Percentiles rank a stretch among this genome's conserved stretches.
Evolutionary conservation across 1,140 invertebrate species (phyloP).

Genomic region (Musca domestica): DNA sequence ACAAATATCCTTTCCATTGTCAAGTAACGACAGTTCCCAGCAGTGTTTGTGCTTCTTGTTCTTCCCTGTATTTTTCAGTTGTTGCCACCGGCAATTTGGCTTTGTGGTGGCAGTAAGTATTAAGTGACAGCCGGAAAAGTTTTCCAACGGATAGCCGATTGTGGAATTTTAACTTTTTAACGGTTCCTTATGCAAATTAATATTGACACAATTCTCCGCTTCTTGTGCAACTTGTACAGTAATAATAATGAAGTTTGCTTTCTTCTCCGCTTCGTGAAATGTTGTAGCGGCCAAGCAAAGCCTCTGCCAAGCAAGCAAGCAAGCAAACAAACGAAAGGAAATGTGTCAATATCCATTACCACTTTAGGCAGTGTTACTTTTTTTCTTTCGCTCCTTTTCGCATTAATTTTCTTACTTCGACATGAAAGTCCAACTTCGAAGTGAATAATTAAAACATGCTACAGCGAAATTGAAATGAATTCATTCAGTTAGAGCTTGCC

Average conservation of each 20-base stretch:
- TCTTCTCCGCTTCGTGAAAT: background rate
- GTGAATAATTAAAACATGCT: conserved; percentile 14
- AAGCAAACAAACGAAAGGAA: background rate
- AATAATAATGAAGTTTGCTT: conserved; percentile 15
- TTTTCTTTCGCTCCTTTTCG: background rate
- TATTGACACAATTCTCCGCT: conserved; percentile 12
- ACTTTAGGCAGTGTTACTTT: background rate
- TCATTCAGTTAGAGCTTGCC: too few relatives aligned
- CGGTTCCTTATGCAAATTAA: conserved; percentile 19
- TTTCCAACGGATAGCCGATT: conserved; percentile 3
- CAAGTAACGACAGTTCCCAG: background rate
- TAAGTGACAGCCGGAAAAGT: conserved; percentile 15
- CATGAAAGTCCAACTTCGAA: background rate
- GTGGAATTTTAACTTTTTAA: conserved; percentile 5
- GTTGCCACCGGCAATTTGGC: conserved; percentile 10
- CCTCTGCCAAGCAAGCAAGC: background rate
- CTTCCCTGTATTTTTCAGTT: background rate
- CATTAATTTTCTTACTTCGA: background rate
- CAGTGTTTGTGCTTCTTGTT: background rate
- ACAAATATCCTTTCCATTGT: too few relatives aligned
- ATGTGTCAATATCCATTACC: conserved; percentile 19
- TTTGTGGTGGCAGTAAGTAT: background rate
- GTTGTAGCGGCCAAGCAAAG: background rate
- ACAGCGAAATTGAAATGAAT: conserved; percentile 12
- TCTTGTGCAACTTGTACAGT: background rate